Conservation (phyloP, 2,113 vertebrate genomes). For the Argyrosomus japonicus region DNA sequence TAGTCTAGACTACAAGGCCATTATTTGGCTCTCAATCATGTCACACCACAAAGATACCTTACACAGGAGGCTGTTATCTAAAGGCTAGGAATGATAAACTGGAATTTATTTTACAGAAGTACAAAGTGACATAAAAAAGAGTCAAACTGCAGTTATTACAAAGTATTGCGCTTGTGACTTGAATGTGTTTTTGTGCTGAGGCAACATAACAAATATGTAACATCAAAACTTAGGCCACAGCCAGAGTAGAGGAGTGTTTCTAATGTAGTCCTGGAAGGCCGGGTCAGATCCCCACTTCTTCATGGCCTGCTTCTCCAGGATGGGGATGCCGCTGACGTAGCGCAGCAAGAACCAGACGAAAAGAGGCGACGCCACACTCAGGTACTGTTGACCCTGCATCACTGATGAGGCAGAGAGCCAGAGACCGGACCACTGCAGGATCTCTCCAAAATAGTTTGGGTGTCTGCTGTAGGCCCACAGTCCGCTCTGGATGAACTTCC, state of each 20-base stretch:
- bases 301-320: conserved; percentile 84
- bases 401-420: conserved; percentile 85
- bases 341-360: conserved; percentile 86
- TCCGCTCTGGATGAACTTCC: conserved; percentile 86
- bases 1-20: not conserved
- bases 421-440: conserved; percentile 87
- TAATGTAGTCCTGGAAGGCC: conserved; percentile 80
- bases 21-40: not conserved
- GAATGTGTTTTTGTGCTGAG: not conserved
- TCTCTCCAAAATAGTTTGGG: conserved; percentile 88
- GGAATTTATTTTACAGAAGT: conserved; percentile 10
- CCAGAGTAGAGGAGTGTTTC: conserved; percentile 86
- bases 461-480: conserved; percentile 87
- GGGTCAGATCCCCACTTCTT: conserved; percentile 84
- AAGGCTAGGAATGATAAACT: not conserved
- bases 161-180: not conserved
- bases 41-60: not conserved
- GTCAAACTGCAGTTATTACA: not conserved
- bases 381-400: conserved; percentile 82
- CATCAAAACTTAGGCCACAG: conserved; percentile 72
- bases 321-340: conserved; percentile 85
- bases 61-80: not conserved
- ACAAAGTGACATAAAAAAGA: not conserved
- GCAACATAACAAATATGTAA: not conserved
- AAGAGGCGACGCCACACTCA: conserved; percentile 81